Evolutionary conservation across 2,888 invertebrate genomes (phyloP).

Genomic region (Leptodirus hochenwartii): DNA sequence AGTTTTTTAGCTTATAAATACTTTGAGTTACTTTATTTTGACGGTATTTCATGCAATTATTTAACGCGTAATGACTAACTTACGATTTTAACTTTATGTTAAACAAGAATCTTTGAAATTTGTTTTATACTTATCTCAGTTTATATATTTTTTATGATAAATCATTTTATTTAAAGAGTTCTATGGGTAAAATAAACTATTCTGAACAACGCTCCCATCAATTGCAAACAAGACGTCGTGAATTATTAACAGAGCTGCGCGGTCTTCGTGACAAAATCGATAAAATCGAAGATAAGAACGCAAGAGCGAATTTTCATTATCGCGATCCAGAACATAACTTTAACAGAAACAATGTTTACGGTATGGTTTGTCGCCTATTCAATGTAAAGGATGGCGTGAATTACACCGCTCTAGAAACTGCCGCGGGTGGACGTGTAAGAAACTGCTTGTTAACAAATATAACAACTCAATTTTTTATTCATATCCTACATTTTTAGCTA

Average conservation of each 20-base stretch:
- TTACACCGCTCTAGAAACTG: conserved; percentile 67
- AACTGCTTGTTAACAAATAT: conserved; percentile 2
- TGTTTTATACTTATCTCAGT: neutral
- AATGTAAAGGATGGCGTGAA: conserved; percentile 47
- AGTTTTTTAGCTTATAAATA: conserved; percentile 4
- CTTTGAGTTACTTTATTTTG: no score
- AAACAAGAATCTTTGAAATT: no score
- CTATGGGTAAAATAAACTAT: conserved; percentile 26
- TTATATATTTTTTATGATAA: neutral
- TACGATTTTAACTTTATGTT: no score
- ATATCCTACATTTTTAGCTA: conserved; percentile 34
- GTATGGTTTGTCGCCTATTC: conserved; percentile 66
- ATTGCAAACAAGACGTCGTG: conserved; percentile 31
- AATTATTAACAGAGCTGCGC: conserved; percentile 35
- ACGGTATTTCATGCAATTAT: no score
- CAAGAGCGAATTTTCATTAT: conserved; percentile 50
- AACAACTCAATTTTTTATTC: conserved; percentile 6
- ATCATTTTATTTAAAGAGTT: conserved; percentile 4
- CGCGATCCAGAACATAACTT: conserved; percentile 56
- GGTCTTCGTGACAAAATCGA: conserved; percentile 36
- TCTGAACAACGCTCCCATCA: conserved; percentile 38
- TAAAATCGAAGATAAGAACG: conserved; percentile 35
- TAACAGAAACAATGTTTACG: conserved; percentile 44
- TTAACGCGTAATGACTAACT: no score
- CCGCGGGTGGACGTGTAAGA: conserved; percentile 66